These are phyloP conservation scores for Scartelaos histophorus DNA, from an alignment of 2,113 vertebrate species.

Conservation along the genomic window DNA sequence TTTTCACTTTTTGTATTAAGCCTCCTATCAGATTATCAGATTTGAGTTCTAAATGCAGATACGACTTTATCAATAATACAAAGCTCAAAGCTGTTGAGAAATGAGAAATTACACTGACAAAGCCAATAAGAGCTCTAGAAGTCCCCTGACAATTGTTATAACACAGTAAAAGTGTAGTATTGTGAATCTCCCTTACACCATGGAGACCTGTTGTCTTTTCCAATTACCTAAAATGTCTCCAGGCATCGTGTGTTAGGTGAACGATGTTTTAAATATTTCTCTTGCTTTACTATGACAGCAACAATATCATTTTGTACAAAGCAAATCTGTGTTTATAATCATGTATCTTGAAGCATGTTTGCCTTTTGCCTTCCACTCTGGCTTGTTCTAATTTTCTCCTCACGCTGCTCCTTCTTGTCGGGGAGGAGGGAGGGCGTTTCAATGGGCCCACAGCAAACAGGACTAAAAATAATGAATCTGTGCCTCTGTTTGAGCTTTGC, in stretches of 20 bases:
- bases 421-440: conserved; percentile 62
- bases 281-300: not conserved
- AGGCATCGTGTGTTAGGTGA: not conserved
- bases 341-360: conserved; percentile 46
- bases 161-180: not conserved
- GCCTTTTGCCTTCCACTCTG: conserved; percentile 32
- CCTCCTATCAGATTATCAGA: too few species aligned
- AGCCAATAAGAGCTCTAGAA: not conserved
- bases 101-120: too few species aligned
- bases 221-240: not conserved
- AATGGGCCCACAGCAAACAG: conserved; percentile 74
- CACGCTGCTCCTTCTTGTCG: conserved; percentile 50
- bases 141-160: not conserved
- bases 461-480: conserved; percentile 80
- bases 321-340: conserved; percentile 42
- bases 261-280: not conserved
- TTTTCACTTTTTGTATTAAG: too few species aligned
- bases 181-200: not conserved
- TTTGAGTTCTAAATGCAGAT: not conserved
- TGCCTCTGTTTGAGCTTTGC: conserved; percentile 75
- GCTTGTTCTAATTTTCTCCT: conserved; percentile 55
- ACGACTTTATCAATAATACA: not conserved
- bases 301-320: not conserved
- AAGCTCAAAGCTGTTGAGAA: too few species aligned
- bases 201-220: not conserved